phyloP scores from a whole-genome alignment of 92 coral and sea anemone species.

The Bergia sp. region DNA sequence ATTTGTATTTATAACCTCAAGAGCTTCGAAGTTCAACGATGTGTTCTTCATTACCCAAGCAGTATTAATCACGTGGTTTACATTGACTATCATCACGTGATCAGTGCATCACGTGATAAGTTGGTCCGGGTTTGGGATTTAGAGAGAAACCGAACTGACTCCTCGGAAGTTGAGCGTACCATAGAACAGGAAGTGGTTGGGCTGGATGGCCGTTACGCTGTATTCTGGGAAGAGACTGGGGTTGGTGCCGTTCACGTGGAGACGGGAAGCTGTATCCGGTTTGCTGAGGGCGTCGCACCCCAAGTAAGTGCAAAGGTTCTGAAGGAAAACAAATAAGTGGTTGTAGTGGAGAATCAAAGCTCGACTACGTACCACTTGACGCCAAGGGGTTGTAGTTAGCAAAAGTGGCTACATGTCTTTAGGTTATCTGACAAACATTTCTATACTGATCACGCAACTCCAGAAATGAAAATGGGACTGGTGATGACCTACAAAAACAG shows the following conservation, averaged over 20 bases:
- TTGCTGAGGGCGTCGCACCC: slow-evolving; percentile 62
- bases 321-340: neutral
- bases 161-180: slow-evolving; percentile 36
- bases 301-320: slow-evolving; percentile 33
- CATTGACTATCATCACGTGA: slow-evolving; percentile 62
- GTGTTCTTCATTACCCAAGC: slow-evolving; percentile 66
- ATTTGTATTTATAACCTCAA: slow-evolving; percentile 55
- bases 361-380: too few species aligned
- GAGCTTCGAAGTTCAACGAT: slow-evolving; percentile 37
- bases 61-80: slow-evolving; percentile 63
- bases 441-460: too few species aligned
- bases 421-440: too few species aligned
- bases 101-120: slow-evolving; percentile 77
- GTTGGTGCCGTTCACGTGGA: slow-evolving; percentile 55
- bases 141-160: slow-evolving; percentile 43
- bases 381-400: too few species aligned
- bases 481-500: too few species aligned
- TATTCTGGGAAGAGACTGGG: slow-evolving; percentile 54
- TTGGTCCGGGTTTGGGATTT: slow-evolving; percentile 76
- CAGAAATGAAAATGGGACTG: too few species aligned
- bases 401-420: too few species aligned
- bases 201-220: slow-evolving; percentile 34
- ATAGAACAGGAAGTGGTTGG: slow-evolving; percentile 63
- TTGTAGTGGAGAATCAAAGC: too few species aligned
- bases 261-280: slow-evolving; percentile 49